A percentile compares a stretch with the other conserved stretches of the same genome.
phyloP scores from a whole-genome alignment of 2,888 invertebrate genomes.

The Pseudoips prasinana region DNA sequence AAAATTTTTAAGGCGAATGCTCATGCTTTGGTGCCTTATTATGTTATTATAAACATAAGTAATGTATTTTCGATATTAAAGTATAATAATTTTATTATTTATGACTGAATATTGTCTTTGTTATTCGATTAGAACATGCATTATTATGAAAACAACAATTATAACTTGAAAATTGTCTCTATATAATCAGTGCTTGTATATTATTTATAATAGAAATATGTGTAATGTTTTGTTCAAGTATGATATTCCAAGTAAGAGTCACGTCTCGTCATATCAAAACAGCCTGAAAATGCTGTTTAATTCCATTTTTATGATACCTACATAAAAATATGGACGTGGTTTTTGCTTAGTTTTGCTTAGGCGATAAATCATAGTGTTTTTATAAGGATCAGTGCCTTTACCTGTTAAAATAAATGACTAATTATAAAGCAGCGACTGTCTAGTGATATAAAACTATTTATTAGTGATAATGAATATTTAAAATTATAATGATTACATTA shows the following conservation, averaged over 20 bases:
- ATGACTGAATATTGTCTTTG: conserved; percentile 41
- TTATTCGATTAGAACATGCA: conserved; percentile 13
- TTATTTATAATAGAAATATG: conserved; percentile 16
- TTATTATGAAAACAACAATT: conserved; percentile 26
- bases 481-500: conserved; percentile 67
- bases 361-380: conserved; percentile 48
- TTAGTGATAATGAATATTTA: conserved; percentile 63
- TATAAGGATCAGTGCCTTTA: conserved; percentile 75
- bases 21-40: conserved; percentile 61
- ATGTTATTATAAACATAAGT: conserved; percentile 38
- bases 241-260: conserved; percentile 26
- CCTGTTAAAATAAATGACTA: conserved; percentile 53
- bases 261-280: conserved; percentile 18
- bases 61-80: conserved; percentile 29
- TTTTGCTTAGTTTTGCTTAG: conserved; percentile 21
- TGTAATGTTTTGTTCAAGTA: conserved; percentile 19
- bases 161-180: conserved; percentile 23
- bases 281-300: conserved; percentile 23
- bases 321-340: conserved; percentile 12
- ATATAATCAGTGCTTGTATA: conserved; percentile 15
- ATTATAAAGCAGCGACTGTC: conserved; percentile 65
- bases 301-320: conserved; percentile 20
- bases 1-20: conserved; percentile 44
- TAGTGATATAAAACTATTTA: conserved; percentile 69
- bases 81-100: conserved; percentile 37